Percentiles rank a stretch among this genome's conserved stretches.
These are phyloP conservation scores for Lonchura striata DNA, from an alignment of 2,113 vertebrate species.

Conservation along the genomic window DNA sequence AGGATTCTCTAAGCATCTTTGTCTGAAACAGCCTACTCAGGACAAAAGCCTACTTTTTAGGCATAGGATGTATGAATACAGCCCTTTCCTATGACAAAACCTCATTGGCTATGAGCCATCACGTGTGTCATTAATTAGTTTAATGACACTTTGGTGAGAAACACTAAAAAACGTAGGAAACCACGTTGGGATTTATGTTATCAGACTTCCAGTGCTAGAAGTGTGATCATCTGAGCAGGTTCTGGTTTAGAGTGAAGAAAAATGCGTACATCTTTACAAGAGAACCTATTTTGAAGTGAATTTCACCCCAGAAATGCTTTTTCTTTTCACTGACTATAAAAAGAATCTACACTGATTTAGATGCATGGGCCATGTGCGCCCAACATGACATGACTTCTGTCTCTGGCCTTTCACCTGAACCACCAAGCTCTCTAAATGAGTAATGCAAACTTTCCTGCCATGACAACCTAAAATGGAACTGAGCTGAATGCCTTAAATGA, in stretches of 20 bases:
- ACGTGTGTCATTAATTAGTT: not conserved
- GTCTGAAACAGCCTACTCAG: not conserved
- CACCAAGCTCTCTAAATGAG: not conserved
- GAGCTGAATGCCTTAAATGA: not conserved
- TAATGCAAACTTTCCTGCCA: not conserved
- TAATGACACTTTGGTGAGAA: not conserved
- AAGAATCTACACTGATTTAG: not conserved
- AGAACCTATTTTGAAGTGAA: not conserved
- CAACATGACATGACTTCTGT: not conserved
- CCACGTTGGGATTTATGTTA: not conserved
- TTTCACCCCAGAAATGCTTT: not conserved
- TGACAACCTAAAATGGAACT: not conserved
- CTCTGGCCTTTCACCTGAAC: not conserved
- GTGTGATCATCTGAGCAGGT: not conserved
- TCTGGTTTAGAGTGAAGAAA: not conserved
- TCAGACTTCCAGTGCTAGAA: not conserved
- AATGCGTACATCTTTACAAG: not conserved
- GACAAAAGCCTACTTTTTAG: not conserved
- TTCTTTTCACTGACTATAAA: not conserved
- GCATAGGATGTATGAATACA: not conserved
- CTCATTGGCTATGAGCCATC: not conserved
- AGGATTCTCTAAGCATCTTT: not conserved
- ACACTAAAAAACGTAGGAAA: not conserved
- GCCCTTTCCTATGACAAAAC: not conserved
- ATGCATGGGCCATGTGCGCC: not conserved